Base-by-base conservation (phyloP, 2,113 vertebrate genomes). In the Caretta caretta region DNA sequence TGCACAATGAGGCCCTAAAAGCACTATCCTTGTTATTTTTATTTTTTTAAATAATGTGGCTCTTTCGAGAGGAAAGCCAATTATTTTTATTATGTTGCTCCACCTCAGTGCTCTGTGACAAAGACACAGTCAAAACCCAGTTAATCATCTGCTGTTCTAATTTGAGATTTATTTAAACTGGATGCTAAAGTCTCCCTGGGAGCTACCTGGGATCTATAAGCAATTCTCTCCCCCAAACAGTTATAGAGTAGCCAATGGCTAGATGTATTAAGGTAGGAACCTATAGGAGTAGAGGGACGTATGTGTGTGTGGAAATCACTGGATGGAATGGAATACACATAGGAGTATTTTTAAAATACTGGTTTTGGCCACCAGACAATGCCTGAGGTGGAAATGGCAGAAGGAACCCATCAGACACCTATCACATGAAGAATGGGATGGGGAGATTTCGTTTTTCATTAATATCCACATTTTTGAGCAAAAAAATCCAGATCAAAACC, bases 381-480 rank as follows among this genome's bases (percentile, higher is more conserved):
- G 29, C n/a, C 62, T 87, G 19, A 5, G 72, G 65, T 59, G 42
- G 38, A 91, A 81, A 88, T 31, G 27, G 51, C 57, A 75, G 85
- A 89, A 92, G 65, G 86, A 96, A 93, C 20, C 48, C 83, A 87
- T 57, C 56, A 79, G 4, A 51, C 90, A 80, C 91, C 83, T 20
- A 22, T 31, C 38, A n/a, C 81, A n/a, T 87, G 24, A 79, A 35
- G 53, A 89, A 91, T 75, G 38, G 38, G 5, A 10, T 27, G 42
- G 24, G 42, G 42, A 27, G 75, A 76, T 46, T 46, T 76, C 22
- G 7, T 76, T 42, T 76, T 76, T 48, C 75, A 76, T 76, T 48
- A 4, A 76, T 46, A 48, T 12, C 25, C 13, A 24, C 20, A 76
- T 46, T 76, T 76, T 38, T 69, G 35, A n/a, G 35, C 89, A 94